Conservation (phyloP, 2,113 vertebrate species). For the Pyrgilauda ruficollis region DNA sequence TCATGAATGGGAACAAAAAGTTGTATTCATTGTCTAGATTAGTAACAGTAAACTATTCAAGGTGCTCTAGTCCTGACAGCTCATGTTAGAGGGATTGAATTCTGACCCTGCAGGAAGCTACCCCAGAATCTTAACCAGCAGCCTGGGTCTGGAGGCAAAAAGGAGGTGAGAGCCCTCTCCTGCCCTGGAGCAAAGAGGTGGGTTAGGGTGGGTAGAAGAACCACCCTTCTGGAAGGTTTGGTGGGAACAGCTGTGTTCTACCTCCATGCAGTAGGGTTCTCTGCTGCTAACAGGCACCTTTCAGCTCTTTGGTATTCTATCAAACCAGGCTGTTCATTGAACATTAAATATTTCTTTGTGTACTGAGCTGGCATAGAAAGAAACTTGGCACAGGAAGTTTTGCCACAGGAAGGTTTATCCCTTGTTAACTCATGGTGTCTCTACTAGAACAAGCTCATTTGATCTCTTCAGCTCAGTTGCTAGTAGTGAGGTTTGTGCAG, state of each 20-base stretch:
- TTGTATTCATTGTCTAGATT: not conserved
- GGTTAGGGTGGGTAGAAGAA: not conserved
- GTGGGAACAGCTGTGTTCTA: not conserved
- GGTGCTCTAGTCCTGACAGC: not conserved
- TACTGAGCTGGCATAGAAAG: not conserved
- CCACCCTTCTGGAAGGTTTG: not conserved
- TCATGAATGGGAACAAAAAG: not conserved
- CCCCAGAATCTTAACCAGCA: not conserved
- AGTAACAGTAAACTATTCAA: constrained; percentile 23
- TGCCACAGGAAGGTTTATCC: not conserved
- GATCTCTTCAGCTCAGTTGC: not conserved
- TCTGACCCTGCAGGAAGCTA: not conserved
- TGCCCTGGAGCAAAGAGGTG: fast-evolving
- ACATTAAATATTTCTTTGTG: not conserved
- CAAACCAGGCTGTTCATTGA: not conserved
- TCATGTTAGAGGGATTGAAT: not conserved
- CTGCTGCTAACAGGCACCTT: not conserved
- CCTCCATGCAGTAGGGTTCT: not conserved
- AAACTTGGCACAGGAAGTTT: not conserved
- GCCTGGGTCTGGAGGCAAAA: not conserved
- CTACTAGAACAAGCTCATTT: not conserved
- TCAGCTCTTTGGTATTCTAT: not conserved
- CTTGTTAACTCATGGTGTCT: not conserved
- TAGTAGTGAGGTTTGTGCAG: not conserved
- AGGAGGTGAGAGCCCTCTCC: not conserved